phyloP scores from a whole-genome alignment of 1,140 invertebrate genomes.

The Anagrus nilaparvatae region DNA sequence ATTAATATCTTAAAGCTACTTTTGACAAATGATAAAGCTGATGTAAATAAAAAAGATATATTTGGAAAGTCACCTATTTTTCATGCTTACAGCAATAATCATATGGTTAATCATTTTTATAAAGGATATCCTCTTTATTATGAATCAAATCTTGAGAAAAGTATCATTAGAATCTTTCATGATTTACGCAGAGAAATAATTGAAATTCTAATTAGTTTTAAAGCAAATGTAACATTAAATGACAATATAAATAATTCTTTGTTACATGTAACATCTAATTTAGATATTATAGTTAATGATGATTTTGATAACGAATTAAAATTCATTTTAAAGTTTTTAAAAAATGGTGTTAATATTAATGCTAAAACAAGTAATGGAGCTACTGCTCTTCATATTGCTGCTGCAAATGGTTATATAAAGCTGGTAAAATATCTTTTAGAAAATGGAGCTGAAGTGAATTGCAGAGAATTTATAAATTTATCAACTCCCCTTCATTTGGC shows the following conservation, averaged over 20 bases:
- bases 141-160: not conserved
- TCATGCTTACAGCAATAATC: constrained; percentile 6
- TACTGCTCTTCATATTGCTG: constrained; percentile 8
- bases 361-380: not conserved
- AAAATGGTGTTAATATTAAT: constrained; percentile 3
- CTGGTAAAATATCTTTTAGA: constrained; percentile 4
- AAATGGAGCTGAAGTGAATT: constrained; percentile 9
- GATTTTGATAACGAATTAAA: constrained; percentile 3
- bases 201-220: constrained; percentile 4
- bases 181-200: constrained; percentile 5
- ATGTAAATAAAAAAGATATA: constrained; percentile 7
- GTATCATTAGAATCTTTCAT: constrained; percentile 2
- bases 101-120: not conserved
- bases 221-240: not conserved
- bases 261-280: constrained; percentile 6
- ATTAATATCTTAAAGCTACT: constrained; percentile 5
- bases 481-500: constrained; percentile 9
- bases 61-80: constrained; percentile 6
- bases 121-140: constrained; percentile 1
- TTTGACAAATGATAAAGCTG: constrained; percentile 8
- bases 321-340: constrained; percentile 2
- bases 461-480: not conserved
- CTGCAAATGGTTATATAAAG: constrained; percentile 4
- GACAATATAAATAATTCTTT: constrained; percentile 1
- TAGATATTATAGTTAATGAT: no score